Evolutionary conservation across 1,140 invertebrate genomes (phyloP).

Genomic region (Brachionus calyciflorus): DNA sequence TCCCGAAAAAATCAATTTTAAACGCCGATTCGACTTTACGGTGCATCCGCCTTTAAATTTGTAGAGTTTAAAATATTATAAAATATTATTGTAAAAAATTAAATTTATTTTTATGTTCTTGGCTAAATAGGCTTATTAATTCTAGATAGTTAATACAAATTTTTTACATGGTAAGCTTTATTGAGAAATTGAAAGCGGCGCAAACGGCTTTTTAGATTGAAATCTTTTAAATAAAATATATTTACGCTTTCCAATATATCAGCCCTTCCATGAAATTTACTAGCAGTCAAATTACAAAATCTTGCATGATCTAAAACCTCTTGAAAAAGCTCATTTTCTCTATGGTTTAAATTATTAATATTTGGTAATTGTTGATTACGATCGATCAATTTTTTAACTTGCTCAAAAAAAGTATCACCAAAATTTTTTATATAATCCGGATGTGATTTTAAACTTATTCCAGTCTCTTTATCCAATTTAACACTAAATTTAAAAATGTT

Average conservation of each 20-base stretch:
- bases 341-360: too few species aligned
- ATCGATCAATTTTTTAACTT: not conserved
- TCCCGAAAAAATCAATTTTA: too few species aligned
- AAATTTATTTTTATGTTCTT: too few species aligned
- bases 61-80: too few species aligned
- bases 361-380: too few species aligned
- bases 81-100: not conserved
- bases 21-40: too few species aligned
- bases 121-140: too few species aligned
- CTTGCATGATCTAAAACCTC: conserved; percentile 47
- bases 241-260: conserved; percentile 5
- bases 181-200: too few species aligned
- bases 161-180: too few species aligned
- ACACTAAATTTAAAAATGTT: conserved; percentile 30
- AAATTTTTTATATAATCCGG: conserved; percentile 5
- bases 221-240: not conserved
- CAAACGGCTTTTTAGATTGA: not conserved
- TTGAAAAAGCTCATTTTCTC: too few species aligned
- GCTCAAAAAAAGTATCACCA: not conserved
- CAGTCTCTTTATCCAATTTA: not conserved
- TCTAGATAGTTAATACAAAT: too few species aligned
- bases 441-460: conserved; percentile 6
- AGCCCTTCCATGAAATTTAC: conserved; percentile 44
- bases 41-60: too few species aligned
- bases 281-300: conserved; percentile 37